Percentiles rank a stretch among this genome's conserved stretches.
phyloP scores from a whole-genome alignment of 2,113 vertebrate species.

The Gracilinanus agilis region DNA sequence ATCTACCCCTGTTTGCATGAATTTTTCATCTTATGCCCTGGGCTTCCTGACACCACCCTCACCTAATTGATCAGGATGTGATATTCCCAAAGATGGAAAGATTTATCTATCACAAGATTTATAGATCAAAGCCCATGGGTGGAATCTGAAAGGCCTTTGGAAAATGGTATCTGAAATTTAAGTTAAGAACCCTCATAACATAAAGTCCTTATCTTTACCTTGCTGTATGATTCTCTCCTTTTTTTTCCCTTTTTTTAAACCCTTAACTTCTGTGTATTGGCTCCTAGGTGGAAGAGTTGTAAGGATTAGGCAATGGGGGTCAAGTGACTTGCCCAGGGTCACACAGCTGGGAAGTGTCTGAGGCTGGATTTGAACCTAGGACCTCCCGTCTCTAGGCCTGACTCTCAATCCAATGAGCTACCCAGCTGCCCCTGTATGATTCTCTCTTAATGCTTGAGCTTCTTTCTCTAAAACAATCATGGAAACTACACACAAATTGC shows the following conservation, averaged over 20 bases:
- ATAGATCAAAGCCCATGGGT: neutral
- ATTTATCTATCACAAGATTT: neutral
- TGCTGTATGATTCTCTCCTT: neutral
- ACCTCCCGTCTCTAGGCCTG: no score
- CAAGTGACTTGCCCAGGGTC: no score
- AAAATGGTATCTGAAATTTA: neutral
- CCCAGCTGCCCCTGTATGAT: no score
- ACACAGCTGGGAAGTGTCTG: no score
- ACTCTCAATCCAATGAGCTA: no score
- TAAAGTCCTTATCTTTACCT: neutral
- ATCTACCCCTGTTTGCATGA: neutral
- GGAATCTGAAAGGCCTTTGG: neutral
- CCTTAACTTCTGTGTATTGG: no score
- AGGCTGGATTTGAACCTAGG: no score
- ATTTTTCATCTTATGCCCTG: neutral
- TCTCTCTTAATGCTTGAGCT: neutral
- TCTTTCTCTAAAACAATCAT: neutral
- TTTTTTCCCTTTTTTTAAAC: no score
- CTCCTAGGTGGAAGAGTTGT: no score
- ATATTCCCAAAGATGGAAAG: neutral
- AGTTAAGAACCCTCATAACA: neutral
- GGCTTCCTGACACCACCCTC: neutral
- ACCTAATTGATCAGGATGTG: neutral
- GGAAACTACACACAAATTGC: neutral
- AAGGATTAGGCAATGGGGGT: no score